Percentiles rank a stretch among this genome's conserved stretches.
Evolutionary conservation across 2,888 invertebrate genomes (phyloP).

Genomic region (Troglohyphantes excavatus): DNA sequence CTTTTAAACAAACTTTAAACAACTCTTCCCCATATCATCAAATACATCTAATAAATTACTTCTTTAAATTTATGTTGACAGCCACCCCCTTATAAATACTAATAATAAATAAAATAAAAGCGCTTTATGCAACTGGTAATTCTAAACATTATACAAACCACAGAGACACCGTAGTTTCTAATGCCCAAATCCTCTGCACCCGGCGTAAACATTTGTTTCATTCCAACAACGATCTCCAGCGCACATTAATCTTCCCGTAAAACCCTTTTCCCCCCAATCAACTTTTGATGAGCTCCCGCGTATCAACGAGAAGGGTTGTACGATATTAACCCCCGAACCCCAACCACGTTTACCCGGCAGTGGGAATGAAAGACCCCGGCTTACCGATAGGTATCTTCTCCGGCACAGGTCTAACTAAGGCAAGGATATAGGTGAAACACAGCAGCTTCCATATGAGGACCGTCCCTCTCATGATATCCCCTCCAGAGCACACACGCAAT

Average conservation of each 20-base stretch:
- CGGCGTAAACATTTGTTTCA: neutral
- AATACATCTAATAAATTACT: no score
- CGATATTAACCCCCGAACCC: conserved; percentile 11
- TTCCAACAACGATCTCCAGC: neutral
- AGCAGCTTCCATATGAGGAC: conserved; percentile 76
- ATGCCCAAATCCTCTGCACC: neutral
- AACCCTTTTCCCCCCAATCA: neutral
- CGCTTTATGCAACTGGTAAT: no score
- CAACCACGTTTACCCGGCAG: conserved; percentile 5
- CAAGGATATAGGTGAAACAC: conserved; percentile 78
- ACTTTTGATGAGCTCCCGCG: conserved; percentile 1
- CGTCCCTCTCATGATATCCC: conserved; percentile 71
- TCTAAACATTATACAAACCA: no score
- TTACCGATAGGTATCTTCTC: conserved; percentile 79
- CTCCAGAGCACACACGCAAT: conserved; percentile 36
- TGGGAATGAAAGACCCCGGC: conserved; percentile 33
- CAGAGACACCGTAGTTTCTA: no score
- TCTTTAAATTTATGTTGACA: no score
- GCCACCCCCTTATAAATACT: no score
- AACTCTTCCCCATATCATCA: no score
- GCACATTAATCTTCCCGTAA: neutral
- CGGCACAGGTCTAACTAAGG: conserved; percentile 78
- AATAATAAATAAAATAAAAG: no score
- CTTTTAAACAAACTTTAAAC: no score
- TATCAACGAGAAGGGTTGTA: neutral